Percentiles rank a stretch among this genome's conserved stretches.
Conservation (phyloP, 2,113 vertebrate species). For the Edolisoma coerulescens region DNA sequence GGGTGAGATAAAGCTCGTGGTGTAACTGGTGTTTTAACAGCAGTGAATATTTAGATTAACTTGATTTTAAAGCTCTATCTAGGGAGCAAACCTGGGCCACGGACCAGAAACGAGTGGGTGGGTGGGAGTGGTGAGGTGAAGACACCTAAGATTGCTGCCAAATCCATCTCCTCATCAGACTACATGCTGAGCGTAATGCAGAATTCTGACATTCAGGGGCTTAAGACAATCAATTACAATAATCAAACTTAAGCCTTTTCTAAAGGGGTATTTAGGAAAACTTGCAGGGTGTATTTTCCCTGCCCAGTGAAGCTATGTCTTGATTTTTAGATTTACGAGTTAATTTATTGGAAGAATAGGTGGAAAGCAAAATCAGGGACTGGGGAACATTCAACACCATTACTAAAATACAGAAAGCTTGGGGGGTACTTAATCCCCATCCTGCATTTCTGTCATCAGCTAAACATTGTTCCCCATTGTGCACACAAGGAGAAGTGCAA, state of each 20-base stretch:
- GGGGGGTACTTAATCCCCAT: slow-evolving; percentile 32
- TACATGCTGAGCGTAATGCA: not conserved
- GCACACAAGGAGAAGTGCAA: slow-evolving; percentile 44
- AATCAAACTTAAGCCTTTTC: slow-evolving; percentile 30
- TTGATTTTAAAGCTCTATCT: not conserved
- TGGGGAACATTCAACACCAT: not conserved
- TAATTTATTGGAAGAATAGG: slow-evolving; percentile 24
- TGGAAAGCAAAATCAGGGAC: not conserved
- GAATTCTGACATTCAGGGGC: not conserved
- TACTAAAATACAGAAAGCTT: slow-evolving; percentile 20
- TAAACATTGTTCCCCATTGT: slow-evolving; percentile 25
- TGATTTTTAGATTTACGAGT: slow-evolving; percentile 38
- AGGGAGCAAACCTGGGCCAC: not conserved
- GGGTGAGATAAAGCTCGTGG: not conserved
- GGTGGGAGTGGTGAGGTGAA: not conserved
- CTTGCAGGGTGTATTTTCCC: slow-evolving; percentile 29
- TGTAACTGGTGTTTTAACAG: not conserved
- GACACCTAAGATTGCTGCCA: not conserved
- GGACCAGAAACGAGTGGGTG: not conserved
- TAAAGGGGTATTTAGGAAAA: slow-evolving; percentile 34
- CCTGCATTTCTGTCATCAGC: slow-evolving; percentile 39
- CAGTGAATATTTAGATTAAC: not conserved
- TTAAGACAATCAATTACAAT: slow-evolving; percentile 44
- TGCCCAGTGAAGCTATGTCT: not conserved
- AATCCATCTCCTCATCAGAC: not conserved